phyloP scores from a whole-genome alignment of 92 coral and sea anemone genomes.

The Blastomussa wellsi region DNA sequence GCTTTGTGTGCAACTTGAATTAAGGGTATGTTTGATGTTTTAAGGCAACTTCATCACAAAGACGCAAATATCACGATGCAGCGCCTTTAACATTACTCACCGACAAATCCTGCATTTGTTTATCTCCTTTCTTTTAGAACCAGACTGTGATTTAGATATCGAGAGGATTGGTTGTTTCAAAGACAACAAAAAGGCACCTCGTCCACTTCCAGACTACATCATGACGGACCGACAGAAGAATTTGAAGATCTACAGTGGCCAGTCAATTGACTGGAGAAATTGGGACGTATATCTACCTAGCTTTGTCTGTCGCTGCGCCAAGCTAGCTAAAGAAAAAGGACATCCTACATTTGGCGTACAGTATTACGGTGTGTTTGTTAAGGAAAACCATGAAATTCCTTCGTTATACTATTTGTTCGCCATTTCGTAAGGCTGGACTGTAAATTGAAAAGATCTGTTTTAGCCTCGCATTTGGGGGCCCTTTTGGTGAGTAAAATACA shows the following conservation, averaged over 20 bases:
- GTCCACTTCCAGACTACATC: slow-evolving; percentile 69
- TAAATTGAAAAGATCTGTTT: too few relatives aligned
- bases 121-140: slow-evolving; percentile 9
- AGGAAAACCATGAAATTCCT: too few relatives aligned
- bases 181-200: slow-evolving; percentile 53
- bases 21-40: too few relatives aligned
- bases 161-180: slow-evolving; percentile 78
- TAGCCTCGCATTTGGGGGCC: too few relatives aligned
- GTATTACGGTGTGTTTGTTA: slow-evolving; percentile 68
- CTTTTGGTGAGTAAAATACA: too few relatives aligned
- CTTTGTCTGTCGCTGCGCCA: slow-evolving; percentile 85
- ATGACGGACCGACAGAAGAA: slow-evolving; percentile 75
- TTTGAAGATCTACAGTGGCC: slow-evolving; percentile 52
- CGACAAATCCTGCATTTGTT: not conserved
- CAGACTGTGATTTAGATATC: slow-evolving; percentile 67
- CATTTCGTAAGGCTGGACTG: too few relatives aligned
- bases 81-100: not conserved
- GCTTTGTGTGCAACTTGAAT: too few relatives aligned
- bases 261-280: slow-evolving; percentile 81
- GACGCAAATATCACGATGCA: too few relatives aligned
- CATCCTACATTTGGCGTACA: slow-evolving; percentile 80
- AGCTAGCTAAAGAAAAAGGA: slow-evolving; percentile 62
- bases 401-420: too few relatives aligned
- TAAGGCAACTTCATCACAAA: too few relatives aligned
- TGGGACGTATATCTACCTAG: slow-evolving; percentile 81